phyloP scores from a whole-genome alignment of 2,113 vertebrate genomes.

The Microcebus griseorufus region DNA sequence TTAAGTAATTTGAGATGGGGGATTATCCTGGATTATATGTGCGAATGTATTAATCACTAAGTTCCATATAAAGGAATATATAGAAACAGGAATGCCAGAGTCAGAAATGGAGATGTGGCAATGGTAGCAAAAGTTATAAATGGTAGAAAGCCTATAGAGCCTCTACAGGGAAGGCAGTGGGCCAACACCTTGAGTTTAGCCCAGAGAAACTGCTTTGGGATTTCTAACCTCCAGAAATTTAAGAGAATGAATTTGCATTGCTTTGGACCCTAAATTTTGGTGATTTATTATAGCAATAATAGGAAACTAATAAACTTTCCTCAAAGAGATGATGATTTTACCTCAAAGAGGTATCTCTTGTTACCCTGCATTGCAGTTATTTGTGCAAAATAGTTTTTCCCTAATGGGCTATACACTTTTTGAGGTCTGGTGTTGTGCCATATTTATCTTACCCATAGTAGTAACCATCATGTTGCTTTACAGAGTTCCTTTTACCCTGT shows the following conservation, averaged over 20 bases:
- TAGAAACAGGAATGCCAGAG: background rate
- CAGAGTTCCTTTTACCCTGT: background rate
- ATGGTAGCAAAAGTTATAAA: rapidly evolving
- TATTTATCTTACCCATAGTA: background rate
- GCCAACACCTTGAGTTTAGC: background rate
- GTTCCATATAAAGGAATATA: background rate
- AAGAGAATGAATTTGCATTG: background rate
- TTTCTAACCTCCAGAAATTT: background rate
- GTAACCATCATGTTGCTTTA: background rate
- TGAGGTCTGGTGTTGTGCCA: background rate
- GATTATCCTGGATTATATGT: background rate
- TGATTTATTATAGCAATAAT: background rate
- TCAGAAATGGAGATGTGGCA: background rate
- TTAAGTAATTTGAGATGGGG: rapidly evolving
- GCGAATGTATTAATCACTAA: background rate
- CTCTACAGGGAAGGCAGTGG: background rate
- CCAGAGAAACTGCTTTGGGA: background rate
- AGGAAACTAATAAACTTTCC: background rate
- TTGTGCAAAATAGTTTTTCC: background rate
- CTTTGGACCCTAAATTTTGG: background rate
- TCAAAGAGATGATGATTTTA: no score
- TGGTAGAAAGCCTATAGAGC: background rate
- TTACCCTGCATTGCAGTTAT: background rate
- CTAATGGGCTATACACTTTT: background rate
- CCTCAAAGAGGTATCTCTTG: background rate